Evolutionary conservation across 2,888 invertebrate genomes (phyloP), one percentile per base, ranked within the genome.

Genomic region (Cabera pusaria): DNA sequence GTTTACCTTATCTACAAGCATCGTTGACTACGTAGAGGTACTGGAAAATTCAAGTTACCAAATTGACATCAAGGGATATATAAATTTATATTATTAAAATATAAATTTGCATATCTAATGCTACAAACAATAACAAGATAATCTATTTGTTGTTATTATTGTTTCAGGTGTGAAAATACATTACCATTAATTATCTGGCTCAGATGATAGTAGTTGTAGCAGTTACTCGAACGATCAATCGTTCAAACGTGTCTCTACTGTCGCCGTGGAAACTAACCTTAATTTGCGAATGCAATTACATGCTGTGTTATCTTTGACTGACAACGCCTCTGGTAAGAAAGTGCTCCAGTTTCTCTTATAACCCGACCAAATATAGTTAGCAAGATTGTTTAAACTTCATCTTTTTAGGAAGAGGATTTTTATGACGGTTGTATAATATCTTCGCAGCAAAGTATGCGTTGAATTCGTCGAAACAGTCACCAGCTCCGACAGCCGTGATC

Each of bases 401-500:
- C 12, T 8, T 40, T 29, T 5, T 14, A 36, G 21, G 5, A 8
- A 2, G 23, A 2, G 4, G 1, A 31, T 41, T 46, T 49, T 46
- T 25, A 7, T 16, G 7, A 9, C 7, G 22, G 38, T 17, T 19
- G 35, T 18, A 16, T 44, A 33, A 29, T 27, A 33, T 19, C 26
- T 11, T 9, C 3, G 5, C 17, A 38, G 25, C 23, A 9, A 32
- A 32, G 9, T 3, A 11, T 8, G 9, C 6, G 9, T 21, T 39
- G 14, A 29, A 38, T 48, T 48, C 17, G 35, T 6, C 2, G 6
- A n/a, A 14, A 6, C 2, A 2, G 2, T 31, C 43, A 43, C 33
- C 27, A 16, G 44, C 44, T 48, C 71, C 75, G 66, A 44, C 65
- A 90, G 92, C 92, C 92, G 92, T 92, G 91, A 92, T 92, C 92